phyloP scores from a whole-genome alignment of 2,888 invertebrate genomes.

The Calameuta filiformis region DNA sequence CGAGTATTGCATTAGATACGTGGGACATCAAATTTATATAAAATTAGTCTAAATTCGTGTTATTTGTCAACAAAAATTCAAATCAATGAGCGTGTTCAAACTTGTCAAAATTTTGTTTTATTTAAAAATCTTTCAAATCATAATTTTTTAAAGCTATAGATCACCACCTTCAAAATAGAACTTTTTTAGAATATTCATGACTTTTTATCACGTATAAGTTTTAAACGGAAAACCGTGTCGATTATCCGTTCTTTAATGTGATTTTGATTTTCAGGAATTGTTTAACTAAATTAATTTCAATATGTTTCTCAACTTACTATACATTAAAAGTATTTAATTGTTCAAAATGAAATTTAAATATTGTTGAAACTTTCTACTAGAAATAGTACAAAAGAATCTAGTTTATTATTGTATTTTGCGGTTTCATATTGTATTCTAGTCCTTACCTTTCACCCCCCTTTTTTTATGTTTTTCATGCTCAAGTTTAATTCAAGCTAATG shows the following conservation, averaged over 20 bases:
- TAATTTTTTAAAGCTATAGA: background rate
- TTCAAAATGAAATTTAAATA: background rate
- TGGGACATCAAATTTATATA: background rate
- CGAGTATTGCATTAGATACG: too few relatives aligned
- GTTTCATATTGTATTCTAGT: background rate
- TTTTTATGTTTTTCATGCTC: background rate
- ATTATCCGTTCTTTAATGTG: background rate
- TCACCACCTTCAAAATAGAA: background rate
- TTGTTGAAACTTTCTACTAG: background rate
- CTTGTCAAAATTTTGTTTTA: background rate
- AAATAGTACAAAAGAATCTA: background rate
- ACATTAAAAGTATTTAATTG: background rate
- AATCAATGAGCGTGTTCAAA: background rate
- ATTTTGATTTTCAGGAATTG: background rate
- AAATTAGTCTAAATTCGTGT: background rate
- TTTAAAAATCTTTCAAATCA: background rate
- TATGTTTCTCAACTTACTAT: background rate
- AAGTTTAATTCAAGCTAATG: background rate
- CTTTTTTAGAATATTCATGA: background rate
- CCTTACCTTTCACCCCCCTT: background rate
- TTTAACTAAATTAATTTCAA: background rate
- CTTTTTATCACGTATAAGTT: background rate
- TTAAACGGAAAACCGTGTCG: background rate
- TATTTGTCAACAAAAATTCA: background rate
- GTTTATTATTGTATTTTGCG: background rate